Evolutionary conservation across 1,140 invertebrate species (phyloP), one percentile per base, ranked within the genome.

Genomic region (Drosophila ficusphila): DNA sequence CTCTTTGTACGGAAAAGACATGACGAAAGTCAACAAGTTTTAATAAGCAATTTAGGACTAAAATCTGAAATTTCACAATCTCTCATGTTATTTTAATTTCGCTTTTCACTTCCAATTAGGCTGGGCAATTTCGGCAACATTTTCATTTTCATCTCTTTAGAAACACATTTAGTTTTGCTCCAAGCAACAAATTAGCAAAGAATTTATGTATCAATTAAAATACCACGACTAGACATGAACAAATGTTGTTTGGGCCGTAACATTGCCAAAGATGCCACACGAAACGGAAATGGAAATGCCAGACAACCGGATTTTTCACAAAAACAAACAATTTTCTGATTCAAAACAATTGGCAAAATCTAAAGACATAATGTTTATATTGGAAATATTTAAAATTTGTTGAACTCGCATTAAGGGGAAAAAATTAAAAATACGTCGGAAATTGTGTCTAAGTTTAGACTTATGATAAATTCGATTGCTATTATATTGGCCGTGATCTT

Each of bases 151-250:
- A 34, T 14, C 14, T 51, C 18, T 44, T 36, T 72, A 9, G 19
- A 42, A 53, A 39, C 42, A 48, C 25, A 21, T 62, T 33, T 41
- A 9, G 16, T 7, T 68, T 6, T 4, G 12, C 7, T 60, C 41
- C 51, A 21, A 18, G 54, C 46, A 58, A 36, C 38, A 51, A 78
- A 75, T 75, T 75, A 85, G 58, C 33, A 54, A 79, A 57, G 49
- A 85, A 83, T 83, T 83, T 79, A 72, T 79, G 58, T 54, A 39
- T 68, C 79, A 79, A 83, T 83, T 83, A 79, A 83, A 83, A 85
- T 83, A 57, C 75, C 79, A 34, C 23, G 46, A 85, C 72, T 23
- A 58, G 74, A 69, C 52, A 62, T 29, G 42, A 73, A 76, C 51
- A 79, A 71, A 67, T 79, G 68, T 54, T 31, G 42, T 57, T 68